Conservation (phyloP, 2,113 vertebrate species). For the Capra hircus region DNA sequence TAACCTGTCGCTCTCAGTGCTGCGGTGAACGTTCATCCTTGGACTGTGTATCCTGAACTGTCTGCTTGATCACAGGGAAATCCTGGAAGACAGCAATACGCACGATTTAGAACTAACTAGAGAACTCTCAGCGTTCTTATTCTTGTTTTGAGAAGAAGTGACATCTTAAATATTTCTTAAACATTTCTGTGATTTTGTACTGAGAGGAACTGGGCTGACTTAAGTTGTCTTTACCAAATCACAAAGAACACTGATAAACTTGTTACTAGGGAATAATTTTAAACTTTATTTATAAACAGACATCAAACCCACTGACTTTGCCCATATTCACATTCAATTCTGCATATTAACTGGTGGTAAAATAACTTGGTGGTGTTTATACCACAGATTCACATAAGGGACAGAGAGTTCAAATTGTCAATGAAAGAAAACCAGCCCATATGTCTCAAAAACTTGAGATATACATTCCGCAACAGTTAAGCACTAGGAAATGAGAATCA, state of each 20-base stretch:
- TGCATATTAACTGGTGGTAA: neutral
- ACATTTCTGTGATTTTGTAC: neutral
- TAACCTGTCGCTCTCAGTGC: constrained; percentile 67
- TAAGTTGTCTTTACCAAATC: neutral
- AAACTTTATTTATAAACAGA: neutral
- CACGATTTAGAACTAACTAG: neutral
- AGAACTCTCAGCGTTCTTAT: neutral
- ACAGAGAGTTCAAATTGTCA: neutral
- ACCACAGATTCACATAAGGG: neutral
- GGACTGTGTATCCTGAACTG: constrained; percentile 40
- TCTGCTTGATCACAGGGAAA: constrained; percentile 57
- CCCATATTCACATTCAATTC: neutral
- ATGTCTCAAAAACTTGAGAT: neutral
- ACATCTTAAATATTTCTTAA: neutral
- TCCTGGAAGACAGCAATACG: constrained; percentile 61
- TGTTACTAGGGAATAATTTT: neutral
- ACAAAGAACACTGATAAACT: neutral
- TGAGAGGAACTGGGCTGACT: neutral
- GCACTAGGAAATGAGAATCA: neutral
- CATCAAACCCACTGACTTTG: neutral
- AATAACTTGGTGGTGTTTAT: neutral
- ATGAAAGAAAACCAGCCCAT: neutral
- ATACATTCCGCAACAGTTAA: neutral
- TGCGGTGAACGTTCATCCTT: constrained; percentile 76
- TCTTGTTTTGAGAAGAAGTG: neutral